Conservation (phyloP, 2,113 vertebrate genomes). For the Micronycteris hirsuta region DNA sequence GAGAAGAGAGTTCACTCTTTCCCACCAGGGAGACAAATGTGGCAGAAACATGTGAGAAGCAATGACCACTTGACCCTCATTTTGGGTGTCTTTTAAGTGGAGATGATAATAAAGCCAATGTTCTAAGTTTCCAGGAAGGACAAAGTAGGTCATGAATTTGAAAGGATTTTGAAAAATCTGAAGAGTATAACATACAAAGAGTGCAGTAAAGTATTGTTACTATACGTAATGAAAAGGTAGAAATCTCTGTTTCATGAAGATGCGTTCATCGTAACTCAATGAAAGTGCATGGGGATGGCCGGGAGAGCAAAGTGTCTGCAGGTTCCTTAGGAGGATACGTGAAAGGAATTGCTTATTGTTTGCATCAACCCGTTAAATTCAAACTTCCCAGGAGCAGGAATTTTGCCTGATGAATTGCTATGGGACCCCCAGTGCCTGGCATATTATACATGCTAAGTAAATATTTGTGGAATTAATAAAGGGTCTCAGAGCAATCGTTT, state of each 20-base stretch:
- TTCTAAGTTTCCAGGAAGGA: background rate
- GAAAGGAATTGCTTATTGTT: background rate
- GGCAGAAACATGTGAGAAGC: background rate
- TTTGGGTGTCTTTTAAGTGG: background rate
- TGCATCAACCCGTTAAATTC: background rate
- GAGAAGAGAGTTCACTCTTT: background rate
- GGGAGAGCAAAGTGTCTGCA: background rate
- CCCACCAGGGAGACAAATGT: background rate
- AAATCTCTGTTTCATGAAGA: background rate
- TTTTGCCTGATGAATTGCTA: background rate
- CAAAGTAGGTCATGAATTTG: background rate
- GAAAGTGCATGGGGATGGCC: background rate
- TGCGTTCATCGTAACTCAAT: background rate
- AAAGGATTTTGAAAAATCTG: background rate
- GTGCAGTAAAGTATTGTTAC: background rate
- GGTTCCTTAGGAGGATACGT: background rate
- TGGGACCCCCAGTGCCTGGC: background rate
- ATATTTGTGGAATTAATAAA: background rate
- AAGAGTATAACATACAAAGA: background rate
- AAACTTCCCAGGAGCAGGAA: background rate
- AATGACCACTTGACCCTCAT: background rate
- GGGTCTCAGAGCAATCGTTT: background rate
- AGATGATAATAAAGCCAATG: background rate
- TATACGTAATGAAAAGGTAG: background rate
- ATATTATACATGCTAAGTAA: background rate